Conservation (phyloP, 2,888 invertebrate species). For the Mantis religiosa region DNA sequence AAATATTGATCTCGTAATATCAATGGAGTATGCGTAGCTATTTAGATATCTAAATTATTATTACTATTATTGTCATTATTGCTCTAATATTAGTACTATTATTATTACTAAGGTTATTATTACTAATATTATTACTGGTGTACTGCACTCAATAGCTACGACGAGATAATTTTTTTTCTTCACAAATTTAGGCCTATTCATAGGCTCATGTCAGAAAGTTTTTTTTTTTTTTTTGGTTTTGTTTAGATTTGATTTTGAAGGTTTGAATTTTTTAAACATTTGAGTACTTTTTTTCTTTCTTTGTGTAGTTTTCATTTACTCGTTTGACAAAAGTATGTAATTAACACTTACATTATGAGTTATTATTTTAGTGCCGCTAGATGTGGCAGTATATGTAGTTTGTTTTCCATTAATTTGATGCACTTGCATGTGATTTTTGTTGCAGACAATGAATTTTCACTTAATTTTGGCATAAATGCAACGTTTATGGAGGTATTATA, state of each 20-base stretch:
- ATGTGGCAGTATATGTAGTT: not conserved
- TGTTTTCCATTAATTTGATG: not conserved
- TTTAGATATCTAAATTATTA: not conserved
- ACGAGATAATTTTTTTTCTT: not conserved
- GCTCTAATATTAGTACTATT: not conserved
- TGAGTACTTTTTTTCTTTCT: slow-evolving; percentile 8
- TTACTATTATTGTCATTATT: not conserved
- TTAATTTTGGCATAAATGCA: slow-evolving; percentile 26
- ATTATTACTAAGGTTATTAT: not conserved
- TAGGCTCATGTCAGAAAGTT: not conserved
- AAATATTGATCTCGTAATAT: not conserved
- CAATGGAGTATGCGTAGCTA: not conserved
- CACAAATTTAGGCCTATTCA: not conserved
- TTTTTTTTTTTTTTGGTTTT: not conserved
- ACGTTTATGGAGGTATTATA: slow-evolving; percentile 20
- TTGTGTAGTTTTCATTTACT: slow-evolving; percentile 29
- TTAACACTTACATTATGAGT: slow-evolving; percentile 26
- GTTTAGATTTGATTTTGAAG: slow-evolving; percentile 16
- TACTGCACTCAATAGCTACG: not conserved
- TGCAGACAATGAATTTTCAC: slow-evolving; percentile 17
- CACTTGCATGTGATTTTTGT: slow-evolving; percentile 21
- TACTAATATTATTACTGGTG: not conserved
- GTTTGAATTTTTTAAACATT: slow-evolving; percentile 18
- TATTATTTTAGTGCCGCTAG: slow-evolving; percentile 20
- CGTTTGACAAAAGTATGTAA: slow-evolving; percentile 30